These are phyloP conservation scores for Illadopsis cleaveri DNA, from an alignment of 2,113 vertebrate species.

Conservation along the genomic window DNA sequence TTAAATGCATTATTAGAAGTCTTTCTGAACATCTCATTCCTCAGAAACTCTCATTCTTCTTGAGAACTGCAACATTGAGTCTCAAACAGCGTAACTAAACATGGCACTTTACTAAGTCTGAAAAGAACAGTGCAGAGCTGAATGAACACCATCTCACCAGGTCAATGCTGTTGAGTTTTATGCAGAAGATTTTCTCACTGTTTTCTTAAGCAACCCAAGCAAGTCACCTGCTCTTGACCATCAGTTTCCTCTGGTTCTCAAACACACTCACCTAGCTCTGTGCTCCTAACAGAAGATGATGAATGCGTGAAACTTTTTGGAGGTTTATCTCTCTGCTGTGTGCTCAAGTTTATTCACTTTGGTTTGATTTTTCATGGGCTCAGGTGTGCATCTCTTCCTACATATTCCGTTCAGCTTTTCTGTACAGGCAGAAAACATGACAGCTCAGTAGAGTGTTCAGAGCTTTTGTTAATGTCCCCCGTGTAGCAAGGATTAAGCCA, in stretches of 20 bases:
- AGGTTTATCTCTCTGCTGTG: neutral
- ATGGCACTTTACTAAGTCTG: neutral
- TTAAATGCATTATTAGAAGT: neutral
- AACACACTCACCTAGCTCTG: fast-evolving
- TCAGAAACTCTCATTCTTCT: neutral
- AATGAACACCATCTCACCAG: neutral
- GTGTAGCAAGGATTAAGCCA: neutral
- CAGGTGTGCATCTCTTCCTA: neutral
- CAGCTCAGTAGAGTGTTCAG: fast-evolving
- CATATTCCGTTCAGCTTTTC: fast-evolving
- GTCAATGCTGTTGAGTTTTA: neutral
- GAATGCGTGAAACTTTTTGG: neutral
- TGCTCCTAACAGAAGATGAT: neutral
- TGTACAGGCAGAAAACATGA: neutral
- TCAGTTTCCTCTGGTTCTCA: neutral
- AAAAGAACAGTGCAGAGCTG: neutral
- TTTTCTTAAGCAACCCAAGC: neutral
- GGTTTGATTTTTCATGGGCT: neutral
- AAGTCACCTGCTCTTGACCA: neutral
- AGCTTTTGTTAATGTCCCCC: neutral
- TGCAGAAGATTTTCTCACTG: neutral
- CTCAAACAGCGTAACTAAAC: neutral
- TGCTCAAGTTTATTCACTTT: neutral
- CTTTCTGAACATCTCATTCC: neutral
- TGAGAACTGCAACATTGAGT: neutral